Evolutionary conservation across 2,113 vertebrate genomes (phyloP), one percentile per base, ranked within the genome.

Genomic region (Pachypanchax playfairii): DNA sequence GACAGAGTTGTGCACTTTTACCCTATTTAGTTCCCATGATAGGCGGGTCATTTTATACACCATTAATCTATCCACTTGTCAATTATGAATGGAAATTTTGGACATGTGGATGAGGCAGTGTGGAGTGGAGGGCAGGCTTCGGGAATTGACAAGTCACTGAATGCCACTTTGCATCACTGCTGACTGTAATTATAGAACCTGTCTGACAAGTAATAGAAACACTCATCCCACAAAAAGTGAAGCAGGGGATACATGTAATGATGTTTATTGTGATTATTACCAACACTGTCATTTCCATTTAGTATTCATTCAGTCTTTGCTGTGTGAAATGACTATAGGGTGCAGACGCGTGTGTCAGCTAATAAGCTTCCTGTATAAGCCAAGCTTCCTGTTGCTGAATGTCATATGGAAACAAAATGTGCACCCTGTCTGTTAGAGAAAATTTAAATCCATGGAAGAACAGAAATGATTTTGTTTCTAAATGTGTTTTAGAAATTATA

Each of bases 41-140:
- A 79, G 83, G 90, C 84, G 75, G 65, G 15, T 79, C 67, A 79
- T 87, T 88, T 86, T 85, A 86, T 87, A 86, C 83, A 79, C 73
- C 80, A 87, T 90, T 89, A 87, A 88, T 88, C 75, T 72, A 82
- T 83, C 74, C 69, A 77, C 86, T 80, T 88, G 85, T 87, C 87
- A 87, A 84, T 89, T 89, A 87, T 69, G 63, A 66, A 85, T 83
- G 69, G 77, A 85, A 55, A 85, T 87, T 70, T 78, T 29, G 41
- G 65, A 46, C 65, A 48, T 64, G 58, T 59, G 46, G 60, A 50
- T 62, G 24, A 8, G 31, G 35, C 20, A 43, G 38, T 48, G 63
- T 51, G 38, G 20, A 18, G 29, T n/a, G 53, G n/a, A 10, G 29
- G 43, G 59, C 38, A 68, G 65, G 59, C 70, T 70, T 84, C 64